These are phyloP conservation scores for Epinotia ramella DNA, from an alignment of 2,888 invertebrate species.

Conservation along the genomic window DNA sequence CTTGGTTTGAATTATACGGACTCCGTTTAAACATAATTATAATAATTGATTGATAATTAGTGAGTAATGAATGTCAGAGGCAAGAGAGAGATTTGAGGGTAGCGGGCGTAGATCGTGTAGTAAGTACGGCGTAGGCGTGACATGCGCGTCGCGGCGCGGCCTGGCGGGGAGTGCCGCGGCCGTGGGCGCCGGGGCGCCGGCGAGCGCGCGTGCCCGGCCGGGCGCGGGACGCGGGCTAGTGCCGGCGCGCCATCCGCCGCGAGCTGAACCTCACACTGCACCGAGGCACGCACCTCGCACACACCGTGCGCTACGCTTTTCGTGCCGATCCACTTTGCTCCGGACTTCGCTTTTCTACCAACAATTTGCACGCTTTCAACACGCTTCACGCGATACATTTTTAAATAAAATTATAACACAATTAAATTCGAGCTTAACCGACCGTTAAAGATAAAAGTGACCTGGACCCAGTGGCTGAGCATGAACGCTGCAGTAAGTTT, in stretches of 20 bases:
- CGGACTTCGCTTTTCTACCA: conserved; percentile 25
- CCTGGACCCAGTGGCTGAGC: conserved; percentile 41
- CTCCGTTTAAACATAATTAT: too few relatives aligned
- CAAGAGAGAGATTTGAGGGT: not conserved
- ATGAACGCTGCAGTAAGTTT: conserved; percentile 37
- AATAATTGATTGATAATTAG: not conserved
- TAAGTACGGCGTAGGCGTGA: not conserved
- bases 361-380: conserved; percentile 39
- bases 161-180: conserved; percentile 39
- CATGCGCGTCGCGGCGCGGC: conserved; percentile 30
- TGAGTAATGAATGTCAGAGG: conserved; percentile 3
- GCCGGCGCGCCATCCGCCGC: conserved; percentile 39
- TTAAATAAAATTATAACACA: conserved; percentile 13
- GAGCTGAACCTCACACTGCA: conserved; percentile 35
- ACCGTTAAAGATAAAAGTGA: conserved; percentile 40
- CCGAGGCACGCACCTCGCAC: conserved; percentile 37
- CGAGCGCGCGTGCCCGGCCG: conserved; percentile 35
- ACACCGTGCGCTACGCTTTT: conserved; percentile 44
- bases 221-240: conserved; percentile 19
- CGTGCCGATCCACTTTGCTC: conserved; percentile 33
- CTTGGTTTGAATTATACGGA: too few relatives aligned
- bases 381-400: conserved; percentile 16
- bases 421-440: conserved; percentile 23
- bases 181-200: conserved; percentile 41
- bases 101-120: not conserved